Conservation (phyloP, 2,113 vertebrate species). For the Scalopus aquaticus region DNA sequence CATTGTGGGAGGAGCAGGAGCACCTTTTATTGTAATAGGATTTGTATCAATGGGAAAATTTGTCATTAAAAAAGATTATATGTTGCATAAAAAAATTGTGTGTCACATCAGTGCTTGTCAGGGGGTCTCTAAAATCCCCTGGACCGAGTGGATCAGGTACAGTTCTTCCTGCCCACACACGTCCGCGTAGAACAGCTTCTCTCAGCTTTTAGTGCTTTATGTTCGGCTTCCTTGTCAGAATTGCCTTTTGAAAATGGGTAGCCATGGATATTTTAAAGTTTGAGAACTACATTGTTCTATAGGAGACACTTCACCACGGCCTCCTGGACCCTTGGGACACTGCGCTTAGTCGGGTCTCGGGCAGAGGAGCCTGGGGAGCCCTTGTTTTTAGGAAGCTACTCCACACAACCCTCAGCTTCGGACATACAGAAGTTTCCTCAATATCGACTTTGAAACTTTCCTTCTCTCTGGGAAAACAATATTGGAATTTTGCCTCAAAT, state of each 20-base stretch:
- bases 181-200: too few species aligned
- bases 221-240: background rate
- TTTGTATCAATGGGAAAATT: background rate
- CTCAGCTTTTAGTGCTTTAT: background rate
- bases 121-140: background rate
- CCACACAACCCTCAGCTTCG: background rate
- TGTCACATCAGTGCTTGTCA: background rate
- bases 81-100: background rate
- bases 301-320: background rate
- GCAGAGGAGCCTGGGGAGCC: background rate
- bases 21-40: background rate
- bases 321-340: background rate
- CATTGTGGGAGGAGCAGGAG: background rate
- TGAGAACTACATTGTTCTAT: background rate
- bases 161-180: background rate
- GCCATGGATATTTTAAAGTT: background rate
- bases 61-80: background rate
- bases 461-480: slow-evolving; percentile 16
- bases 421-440: background rate
- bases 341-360: background rate
- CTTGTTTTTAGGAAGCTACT: background rate
- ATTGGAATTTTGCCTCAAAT: slow-evolving; percentile 45
- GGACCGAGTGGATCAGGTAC: background rate
- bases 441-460: background rate
- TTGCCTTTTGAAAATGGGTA: background rate